Base-by-base conservation (phyloP, 2,797 vertebrate genomes). In the Enteromius paludinosus region DNA sequence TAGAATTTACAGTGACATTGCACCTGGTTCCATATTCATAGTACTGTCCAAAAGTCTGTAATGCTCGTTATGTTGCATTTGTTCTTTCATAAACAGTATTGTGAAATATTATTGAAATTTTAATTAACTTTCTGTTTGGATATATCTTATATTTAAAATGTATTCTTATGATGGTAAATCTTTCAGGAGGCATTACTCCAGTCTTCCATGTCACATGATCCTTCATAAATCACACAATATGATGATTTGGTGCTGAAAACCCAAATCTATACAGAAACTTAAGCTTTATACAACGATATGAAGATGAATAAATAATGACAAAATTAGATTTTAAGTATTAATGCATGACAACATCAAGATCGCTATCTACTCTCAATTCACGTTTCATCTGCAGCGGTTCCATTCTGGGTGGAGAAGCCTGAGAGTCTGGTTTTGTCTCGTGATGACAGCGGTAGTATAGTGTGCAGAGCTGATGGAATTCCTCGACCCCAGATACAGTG, bases 321-420 rank as follows among this genome's bases (percentile, higher is more conserved):
- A 8, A 0, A 35, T 35, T 65, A 35, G 15, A 49, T 77, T 64
- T 64, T 23, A 4, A 43, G 12, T 28, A 14, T 61, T 38, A n/a
- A 35, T 20, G 45, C 28, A 75, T 28, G 12, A 15, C 23, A 14
- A 54, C n/a, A 66, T 77, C 28, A 47, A 45, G 6, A 10, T 49
- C 14, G 33, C 56, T 69, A 7, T 74, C 38, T 47, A 49, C 74
- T 30, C 49, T 79, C 30, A 18, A 38, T 41, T 28, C 59, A 71
- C 14, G 28, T 33, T 38, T 7, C 15, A 47, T 78, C 41, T 78
- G 3, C 89, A 99, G 98, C 97, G 82, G 95, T 96, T 88, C 98
- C 98, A 0, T 98, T 97, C 89, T 99, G 98, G 98, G 85, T 99
- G 87, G 96, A 98, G 5, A 96, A 97, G 87, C 98, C 98, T 0